Evolutionary conservation across 2,113 vertebrate genomes (phyloP), one percentile per base, ranked within the genome.

Genomic region (Australoheros scitulus): DNA sequence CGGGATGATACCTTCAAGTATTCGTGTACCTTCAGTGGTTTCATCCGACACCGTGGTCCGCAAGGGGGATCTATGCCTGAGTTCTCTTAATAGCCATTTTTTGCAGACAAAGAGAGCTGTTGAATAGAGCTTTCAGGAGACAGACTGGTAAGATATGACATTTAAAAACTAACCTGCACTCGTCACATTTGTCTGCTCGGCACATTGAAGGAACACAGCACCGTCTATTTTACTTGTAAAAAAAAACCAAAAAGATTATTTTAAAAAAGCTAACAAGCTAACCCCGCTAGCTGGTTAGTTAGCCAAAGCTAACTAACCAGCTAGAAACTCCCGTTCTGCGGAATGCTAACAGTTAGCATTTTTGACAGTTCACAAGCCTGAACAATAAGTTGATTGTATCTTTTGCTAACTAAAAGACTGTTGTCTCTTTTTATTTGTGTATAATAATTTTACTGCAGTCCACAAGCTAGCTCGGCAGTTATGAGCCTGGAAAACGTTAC

Each of bases 51-150:
- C 91, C 79, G 91, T 77, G 93, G 90, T 91, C 89, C 92, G 85
- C 89, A 61, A 90, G 91, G 83, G 93, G 94, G 92, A 95, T 92
- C 79, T 90, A 90, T 91, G 94, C 92, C 91, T 89, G 92, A 93
- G 91, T 94, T 91, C 93, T 95, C 91, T 84, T 87, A 87, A 94
- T 89, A 95, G 96, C 94, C 95, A 92, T 95, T 95, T 94, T 94
- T 87, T 93, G 87, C 93, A 96, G 95, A 96, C 95, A 96, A 96
- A 96, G 95, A 95, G 89, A 90, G 92, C 93, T 89, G 91, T 89
- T 92, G 92, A 96, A 90, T 88, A 92, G 78, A 38, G 93, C 87
- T 91, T 88, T 91, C 84, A 74, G 63, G 34, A 88, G 81, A 74
- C 82, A 90, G 85, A 85, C 22, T 92, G 94, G 95, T 96, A 93